A percentile compares a stretch with the other conserved stretches of the same genome.
Evolutionary conservation across 2,113 vertebrate species (phyloP).

Genomic region (Limanda limanda): DNA sequence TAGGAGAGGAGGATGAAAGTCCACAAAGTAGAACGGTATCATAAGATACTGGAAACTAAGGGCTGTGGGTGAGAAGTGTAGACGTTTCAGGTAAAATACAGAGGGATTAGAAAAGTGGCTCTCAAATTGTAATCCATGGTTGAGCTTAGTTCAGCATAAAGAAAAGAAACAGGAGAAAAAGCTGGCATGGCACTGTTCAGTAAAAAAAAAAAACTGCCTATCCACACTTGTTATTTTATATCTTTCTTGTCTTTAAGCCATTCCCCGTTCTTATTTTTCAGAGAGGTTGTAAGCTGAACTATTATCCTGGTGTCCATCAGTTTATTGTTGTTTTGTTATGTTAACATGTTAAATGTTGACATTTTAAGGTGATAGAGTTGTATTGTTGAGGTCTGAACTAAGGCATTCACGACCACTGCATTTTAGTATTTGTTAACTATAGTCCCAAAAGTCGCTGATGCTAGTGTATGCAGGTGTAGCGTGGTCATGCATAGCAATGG

Average conservation of each 20-base stretch:
- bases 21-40: not conserved
- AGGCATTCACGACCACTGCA: too few relatives aligned
- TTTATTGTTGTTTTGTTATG: too few relatives aligned
- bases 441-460: too few relatives aligned
- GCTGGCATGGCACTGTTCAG: not conserved
- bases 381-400: too few relatives aligned
- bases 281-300: too few relatives aligned
- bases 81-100: not conserved
- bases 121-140: not conserved
- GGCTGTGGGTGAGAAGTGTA: not conserved
- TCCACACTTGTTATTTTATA: not conserved
- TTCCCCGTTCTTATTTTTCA: not conserved
- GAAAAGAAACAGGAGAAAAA: not conserved
- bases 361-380: too few relatives aligned
- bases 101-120: conserved; percentile 1
- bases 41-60: not conserved
- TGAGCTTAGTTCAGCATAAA: not conserved
- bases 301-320: too few relatives aligned
- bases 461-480: too few relatives aligned
- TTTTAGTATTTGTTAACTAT: too few relatives aligned
- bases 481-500: too few relatives aligned
- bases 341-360: too few relatives aligned
- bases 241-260: too few relatives aligned
- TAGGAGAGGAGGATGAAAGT: not conserved
- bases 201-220: not conserved